Conservation (phyloP, 2,113 vertebrate genomes). For the Perca schrenkii region DNA sequence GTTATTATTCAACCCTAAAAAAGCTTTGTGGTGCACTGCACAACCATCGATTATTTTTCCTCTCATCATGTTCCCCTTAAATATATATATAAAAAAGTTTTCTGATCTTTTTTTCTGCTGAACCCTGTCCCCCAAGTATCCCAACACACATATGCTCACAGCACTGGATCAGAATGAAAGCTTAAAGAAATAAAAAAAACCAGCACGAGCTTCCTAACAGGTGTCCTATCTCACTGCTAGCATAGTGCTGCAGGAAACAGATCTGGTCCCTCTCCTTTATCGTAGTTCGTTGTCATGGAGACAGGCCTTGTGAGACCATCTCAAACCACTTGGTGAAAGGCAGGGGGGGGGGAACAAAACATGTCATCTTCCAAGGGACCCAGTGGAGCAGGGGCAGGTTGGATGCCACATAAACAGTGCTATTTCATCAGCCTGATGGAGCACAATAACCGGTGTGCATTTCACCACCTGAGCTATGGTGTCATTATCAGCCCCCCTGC, state of each 20-base stretch:
- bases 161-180: slow-evolving; percentile 14
- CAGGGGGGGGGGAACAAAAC: slow-evolving; percentile 69
- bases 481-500: slow-evolving; percentile 71
- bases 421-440: slow-evolving; percentile 79
- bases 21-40: slow-evolving; percentile 21
- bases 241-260: slow-evolving; percentile 55
- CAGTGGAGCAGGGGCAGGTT: slow-evolving; percentile 59
- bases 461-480: slow-evolving; percentile 78
- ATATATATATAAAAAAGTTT: neutral
- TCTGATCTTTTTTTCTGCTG: neutral
- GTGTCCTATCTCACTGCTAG: slow-evolving; percentile 41
- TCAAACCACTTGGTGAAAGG: slow-evolving; percentile 69
- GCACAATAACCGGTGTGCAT: slow-evolving; percentile 77
- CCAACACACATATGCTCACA: neutral
- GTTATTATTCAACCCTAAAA: slow-evolving; percentile 9
- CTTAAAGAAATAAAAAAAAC: slow-evolving; percentile 23
- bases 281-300: slow-evolving; percentile 75
- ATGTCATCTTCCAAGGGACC: slow-evolving; percentile 65
- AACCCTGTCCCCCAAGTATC: neutral
- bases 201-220: slow-evolving; percentile 33
- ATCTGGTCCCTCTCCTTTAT: slow-evolving; percentile 51
- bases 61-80: neutral
- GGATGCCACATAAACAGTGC: slow-evolving; percentile 68
- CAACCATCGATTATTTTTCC: neutral
- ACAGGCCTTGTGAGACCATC: slow-evolving; percentile 73